phyloP scores from a whole-genome alignment of 1,140 invertebrate genomes.

The Drosophila quadrilineata region DNA sequence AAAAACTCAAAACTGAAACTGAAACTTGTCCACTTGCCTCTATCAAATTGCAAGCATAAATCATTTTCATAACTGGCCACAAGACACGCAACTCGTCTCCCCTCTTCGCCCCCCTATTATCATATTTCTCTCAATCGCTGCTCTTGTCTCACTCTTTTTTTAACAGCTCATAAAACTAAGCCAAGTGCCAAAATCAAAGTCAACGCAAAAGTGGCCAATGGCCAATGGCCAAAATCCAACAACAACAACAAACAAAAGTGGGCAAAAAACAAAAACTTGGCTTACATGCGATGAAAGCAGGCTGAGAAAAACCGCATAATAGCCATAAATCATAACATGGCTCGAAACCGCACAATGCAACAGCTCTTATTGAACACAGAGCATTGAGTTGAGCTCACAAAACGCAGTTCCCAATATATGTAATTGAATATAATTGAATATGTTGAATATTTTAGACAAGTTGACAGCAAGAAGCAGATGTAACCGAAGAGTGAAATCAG shows the following conservation, averaged over 20 bases:
- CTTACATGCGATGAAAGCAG: conserved; percentile 30
- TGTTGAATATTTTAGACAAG: too few species aligned
- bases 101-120: too few species aligned
- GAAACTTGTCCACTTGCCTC: conserved; percentile 61
- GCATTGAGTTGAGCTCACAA: conserved; percentile 22
- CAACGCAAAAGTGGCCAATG: conserved; percentile 33
- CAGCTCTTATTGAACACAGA: conserved; percentile 11
- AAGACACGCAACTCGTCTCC: too few species aligned
- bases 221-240: conserved; percentile 26
- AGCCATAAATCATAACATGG: conserved; percentile 30
- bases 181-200: conserved; percentile 67
- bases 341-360: conserved; percentile 15
- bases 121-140: too few species aligned
- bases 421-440: conserved; percentile 19
- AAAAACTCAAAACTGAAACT: conserved; percentile 1
- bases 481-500: too few species aligned
- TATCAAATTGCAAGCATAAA: conserved; percentile 76
- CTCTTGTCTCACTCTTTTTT: too few species aligned
- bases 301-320: conserved; percentile 14
- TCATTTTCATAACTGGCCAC: conserved; percentile 69
- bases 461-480: too few species aligned
- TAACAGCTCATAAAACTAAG: conserved; percentile 40
- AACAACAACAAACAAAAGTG: too few species aligned
- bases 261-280: too few species aligned
- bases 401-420: background rate